Evolutionary conservation across 1,140 invertebrate species (phyloP).

Genomic region (Palaemon carinicauda): DNA sequence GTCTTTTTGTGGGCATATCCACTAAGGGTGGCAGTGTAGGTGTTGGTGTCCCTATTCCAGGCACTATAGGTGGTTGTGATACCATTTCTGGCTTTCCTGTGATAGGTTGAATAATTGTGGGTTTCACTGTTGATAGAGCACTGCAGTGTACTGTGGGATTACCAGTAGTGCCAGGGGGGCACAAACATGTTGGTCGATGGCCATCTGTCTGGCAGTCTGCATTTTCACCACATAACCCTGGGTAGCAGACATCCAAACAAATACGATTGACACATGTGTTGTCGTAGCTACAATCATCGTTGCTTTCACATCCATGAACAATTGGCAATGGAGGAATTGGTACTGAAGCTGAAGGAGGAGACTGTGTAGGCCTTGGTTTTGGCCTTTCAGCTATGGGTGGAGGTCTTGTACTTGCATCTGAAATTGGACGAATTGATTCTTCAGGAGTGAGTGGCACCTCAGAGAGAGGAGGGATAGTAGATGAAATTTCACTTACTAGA

Average conservation of each 20-base stretch:
- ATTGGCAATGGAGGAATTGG: slow-evolving; percentile 69
- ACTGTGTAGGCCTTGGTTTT: slow-evolving; percentile 9
- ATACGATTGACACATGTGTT: slow-evolving; percentile 72
- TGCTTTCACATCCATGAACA: slow-evolving; percentile 73
- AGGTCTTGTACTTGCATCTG: slow-evolving; percentile 34
- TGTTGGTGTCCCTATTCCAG: background rate
- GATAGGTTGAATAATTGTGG: slow-evolving; percentile 18
- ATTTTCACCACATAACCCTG: slow-evolving; percentile 80
- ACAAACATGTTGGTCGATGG: slow-evolving; percentile 61
- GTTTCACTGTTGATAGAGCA: slow-evolving; percentile 19
- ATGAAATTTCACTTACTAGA: slow-evolving; percentile 2
- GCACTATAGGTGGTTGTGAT: background rate
- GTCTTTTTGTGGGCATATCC: slow-evolving; percentile 18
- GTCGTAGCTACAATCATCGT: slow-evolving; percentile 68
- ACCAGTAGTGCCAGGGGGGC: slow-evolving; percentile 84
- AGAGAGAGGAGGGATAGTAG: slow-evolving; percentile 31
- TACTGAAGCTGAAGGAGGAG: slow-evolving; percentile 71
- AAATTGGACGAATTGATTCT: slow-evolving; percentile 38
- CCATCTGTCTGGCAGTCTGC: slow-evolving; percentile 60
- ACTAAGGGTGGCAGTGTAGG: slow-evolving; percentile 35
- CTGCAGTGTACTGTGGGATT: slow-evolving; percentile 73
- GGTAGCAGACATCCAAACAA: slow-evolving; percentile 82
- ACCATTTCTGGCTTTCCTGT: background rate
- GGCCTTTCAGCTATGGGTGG: slow-evolving; percentile 40
- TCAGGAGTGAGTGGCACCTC: slow-evolving; percentile 5